Evolutionary conservation across 2,888 invertebrate genomes (phyloP).

Genomic region (Dorcus hopei): DNA sequence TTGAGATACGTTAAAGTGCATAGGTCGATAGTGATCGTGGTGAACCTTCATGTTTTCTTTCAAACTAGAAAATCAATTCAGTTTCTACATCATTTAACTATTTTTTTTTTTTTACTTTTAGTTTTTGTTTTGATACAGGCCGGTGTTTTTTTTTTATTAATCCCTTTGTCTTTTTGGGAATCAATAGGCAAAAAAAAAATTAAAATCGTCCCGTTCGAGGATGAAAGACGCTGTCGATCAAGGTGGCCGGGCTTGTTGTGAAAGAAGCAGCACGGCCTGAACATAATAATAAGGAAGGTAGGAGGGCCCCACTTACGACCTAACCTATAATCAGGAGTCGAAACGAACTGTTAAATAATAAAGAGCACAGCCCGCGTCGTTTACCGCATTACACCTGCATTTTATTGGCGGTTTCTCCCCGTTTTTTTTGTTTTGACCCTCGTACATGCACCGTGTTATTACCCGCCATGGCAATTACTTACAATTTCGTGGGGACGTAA

Average conservation of each 20-base stretch:
- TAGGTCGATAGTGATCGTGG: too few species aligned
- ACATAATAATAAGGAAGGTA: not conserved
- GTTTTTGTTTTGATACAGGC: too few species aligned
- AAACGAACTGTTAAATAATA: slow-evolving; percentile 2
- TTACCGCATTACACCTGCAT: slow-evolving; percentile 1
- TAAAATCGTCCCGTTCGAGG: too few species aligned
- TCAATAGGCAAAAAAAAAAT: too few species aligned
- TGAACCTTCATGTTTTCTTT: too few species aligned
- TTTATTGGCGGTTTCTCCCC: not conserved
- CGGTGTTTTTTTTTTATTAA: too few species aligned
- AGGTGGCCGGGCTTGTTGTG: not conserved
- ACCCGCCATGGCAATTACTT: not conserved
- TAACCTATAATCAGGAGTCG: slow-evolving; percentile 1
- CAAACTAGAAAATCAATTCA: too few species aligned
- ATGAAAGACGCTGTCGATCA: not conserved
- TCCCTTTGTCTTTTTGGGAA: too few species aligned
- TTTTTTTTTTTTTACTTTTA: too few species aligned
- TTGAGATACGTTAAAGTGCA: too few species aligned
- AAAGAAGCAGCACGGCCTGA: not conserved
- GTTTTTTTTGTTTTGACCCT: not conserved
- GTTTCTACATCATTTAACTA: too few species aligned
- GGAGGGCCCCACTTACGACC: not conserved
- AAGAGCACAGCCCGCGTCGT: not conserved
- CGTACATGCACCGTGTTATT: not conserved
- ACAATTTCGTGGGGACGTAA: not conserved